phyloP scores from a whole-genome alignment of 1,140 invertebrate genomes.

The Mesaphorura yosii region DNA sequence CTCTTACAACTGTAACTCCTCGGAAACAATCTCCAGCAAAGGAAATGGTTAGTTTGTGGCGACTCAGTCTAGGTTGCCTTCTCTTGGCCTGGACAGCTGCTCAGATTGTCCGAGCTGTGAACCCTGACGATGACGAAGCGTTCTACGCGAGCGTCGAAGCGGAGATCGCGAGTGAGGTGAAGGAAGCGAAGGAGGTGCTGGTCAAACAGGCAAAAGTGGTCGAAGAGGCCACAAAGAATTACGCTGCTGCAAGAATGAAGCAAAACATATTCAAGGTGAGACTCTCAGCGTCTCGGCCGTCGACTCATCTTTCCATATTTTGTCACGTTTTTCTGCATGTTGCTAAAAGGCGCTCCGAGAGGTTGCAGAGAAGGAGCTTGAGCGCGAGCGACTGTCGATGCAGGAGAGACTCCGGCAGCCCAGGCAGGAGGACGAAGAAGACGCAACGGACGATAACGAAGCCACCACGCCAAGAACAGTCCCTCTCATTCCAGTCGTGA shows the following conservation, averaged over 20 bases:
- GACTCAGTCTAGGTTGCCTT: too few relatives aligned
- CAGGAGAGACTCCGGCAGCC: background rate
- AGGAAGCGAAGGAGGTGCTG: background rate
- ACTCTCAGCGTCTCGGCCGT: background rate
- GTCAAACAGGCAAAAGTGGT: background rate
- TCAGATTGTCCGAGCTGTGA: too few relatives aligned
- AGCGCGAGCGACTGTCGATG: background rate
- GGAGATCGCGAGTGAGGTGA: background rate
- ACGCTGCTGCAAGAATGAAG: background rate
- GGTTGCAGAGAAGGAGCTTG: constrained; percentile 5
- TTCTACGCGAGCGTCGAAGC: background rate
- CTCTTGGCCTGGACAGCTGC: too few relatives aligned
- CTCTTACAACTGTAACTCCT: too few relatives aligned
- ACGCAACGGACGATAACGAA: background rate
- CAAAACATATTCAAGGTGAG: constrained; percentile 8
- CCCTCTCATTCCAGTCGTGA: constrained; percentile 3
- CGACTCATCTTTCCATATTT: background rate
- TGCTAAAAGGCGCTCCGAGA: background rate
- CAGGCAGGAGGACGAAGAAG: constrained; percentile 3
- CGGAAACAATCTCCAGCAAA: too few relatives aligned
- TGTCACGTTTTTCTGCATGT: background rate
- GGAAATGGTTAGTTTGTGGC: too few relatives aligned
- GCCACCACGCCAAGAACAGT: constrained; percentile 5
- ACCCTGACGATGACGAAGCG: background rate
- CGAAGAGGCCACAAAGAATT: background rate